Evolutionary conservation across 2,113 vertebrate genomes (phyloP).

Genomic region (Grammomys dolichurus): DNA sequence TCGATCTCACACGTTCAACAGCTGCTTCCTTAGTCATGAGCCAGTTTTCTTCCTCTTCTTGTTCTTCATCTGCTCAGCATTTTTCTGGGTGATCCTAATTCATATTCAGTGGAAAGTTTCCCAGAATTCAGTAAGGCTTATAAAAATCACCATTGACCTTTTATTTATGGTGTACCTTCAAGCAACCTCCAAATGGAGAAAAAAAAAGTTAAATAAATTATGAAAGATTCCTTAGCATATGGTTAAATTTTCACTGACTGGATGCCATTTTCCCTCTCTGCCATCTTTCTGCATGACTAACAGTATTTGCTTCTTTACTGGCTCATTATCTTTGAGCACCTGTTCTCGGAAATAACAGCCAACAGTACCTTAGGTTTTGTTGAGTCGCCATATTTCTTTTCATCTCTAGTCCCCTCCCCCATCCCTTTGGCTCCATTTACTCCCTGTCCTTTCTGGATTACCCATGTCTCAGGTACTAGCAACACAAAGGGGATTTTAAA

Average conservation of each 20-base stretch:
- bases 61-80: background rate
- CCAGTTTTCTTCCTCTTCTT: background rate
- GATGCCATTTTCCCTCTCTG: background rate
- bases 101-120: slow-evolving; percentile 9
- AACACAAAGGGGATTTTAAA: background rate
- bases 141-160: background rate
- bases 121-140: background rate
- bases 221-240: background rate
- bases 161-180: slow-evolving; percentile 26
- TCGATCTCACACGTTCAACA: background rate
- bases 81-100: background rate
- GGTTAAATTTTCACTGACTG: background rate
- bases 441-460: background rate
- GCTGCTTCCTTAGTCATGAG: background rate
- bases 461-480: background rate
- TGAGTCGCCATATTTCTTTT: background rate
- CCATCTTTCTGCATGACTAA: background rate
- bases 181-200: background rate
- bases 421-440: background rate
- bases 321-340: slow-evolving; percentile 7
- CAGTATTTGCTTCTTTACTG: slow-evolving; percentile 6
- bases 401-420: background rate
- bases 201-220: background rate
- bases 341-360: background rate
- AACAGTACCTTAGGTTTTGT: background rate